Percentiles rank a stretch among this genome's conserved stretches.
phyloP scores from a whole-genome alignment of 1,140 invertebrate species.

The Gryon sp. region DNA sequence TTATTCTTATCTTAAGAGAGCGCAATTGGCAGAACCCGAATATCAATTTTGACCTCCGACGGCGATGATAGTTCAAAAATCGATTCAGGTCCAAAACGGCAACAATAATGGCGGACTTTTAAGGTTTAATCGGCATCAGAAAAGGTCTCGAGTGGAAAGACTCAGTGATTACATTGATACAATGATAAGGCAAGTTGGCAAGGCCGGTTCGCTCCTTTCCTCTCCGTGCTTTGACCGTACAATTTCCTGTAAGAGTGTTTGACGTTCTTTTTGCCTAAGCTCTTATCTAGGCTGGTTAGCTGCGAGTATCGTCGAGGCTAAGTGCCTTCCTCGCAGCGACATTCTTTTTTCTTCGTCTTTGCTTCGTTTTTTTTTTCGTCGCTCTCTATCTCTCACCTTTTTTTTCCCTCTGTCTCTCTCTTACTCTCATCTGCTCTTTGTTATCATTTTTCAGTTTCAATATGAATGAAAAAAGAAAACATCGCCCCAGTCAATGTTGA shows the following conservation, averaged over 20 bases:
- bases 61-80: slow-evolving; percentile 10
- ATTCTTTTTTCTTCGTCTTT: neutral
- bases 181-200: slow-evolving; percentile 64
- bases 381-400: neutral
- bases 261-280: slow-evolving; percentile 66
- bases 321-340: slow-evolving; percentile 25
- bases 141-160: slow-evolving; percentile 59
- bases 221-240: slow-evolving; percentile 60
- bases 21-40: slow-evolving; percentile 5
- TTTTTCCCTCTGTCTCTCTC: too few species aligned
- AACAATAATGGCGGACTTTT: slow-evolving; percentile 41
- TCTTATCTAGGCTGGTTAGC: slow-evolving; percentile 60
- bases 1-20: too few species aligned
- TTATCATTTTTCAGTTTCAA: neutral
- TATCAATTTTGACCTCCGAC: slow-evolving; percentile 18
- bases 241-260: slow-evolving; percentile 65
- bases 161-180: slow-evolving; percentile 67
- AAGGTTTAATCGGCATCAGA: slow-evolving; percentile 62
- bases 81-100: slow-evolving; percentile 24
- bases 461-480: slow-evolving; percentile 19
- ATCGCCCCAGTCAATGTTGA: slow-evolving; percentile 10
- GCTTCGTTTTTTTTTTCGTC: neutral
- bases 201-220: slow-evolving; percentile 29
- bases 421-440: too few species aligned
- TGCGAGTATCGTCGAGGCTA: slow-evolving; percentile 30